Evolutionary conservation across 2,113 vertebrate species (phyloP), one percentile per base, ranked within the genome.

Genomic region (Odocoileus virginianus): DNA sequence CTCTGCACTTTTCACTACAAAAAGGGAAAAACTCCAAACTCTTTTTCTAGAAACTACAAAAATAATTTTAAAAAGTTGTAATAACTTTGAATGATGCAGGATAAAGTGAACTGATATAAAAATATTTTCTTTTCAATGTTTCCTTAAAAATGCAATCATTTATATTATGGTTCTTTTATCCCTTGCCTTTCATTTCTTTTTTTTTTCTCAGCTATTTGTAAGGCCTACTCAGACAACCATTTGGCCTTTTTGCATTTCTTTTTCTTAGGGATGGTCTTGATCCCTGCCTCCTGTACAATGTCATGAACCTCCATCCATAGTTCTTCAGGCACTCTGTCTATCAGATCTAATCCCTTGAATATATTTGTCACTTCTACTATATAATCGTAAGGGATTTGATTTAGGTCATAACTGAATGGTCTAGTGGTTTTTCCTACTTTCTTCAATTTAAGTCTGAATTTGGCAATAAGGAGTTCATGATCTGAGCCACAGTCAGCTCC

Each of bases 51-150:
- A 64, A 79, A 45, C 83, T 16, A 71, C 14, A 28, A 19, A 52
- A 64, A 28, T n/a, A 25, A 21, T 67, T 67, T 67, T 10, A 2
- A 71, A 71, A 71, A 52, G 12, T 33, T 3, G 6, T 17, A 36
- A 55, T 40, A 2, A n/a, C 8, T 28, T 21, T 58, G 4, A 30
- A 27, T 7, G 15, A 30, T 0, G 3, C 43, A 58, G 16, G 60
- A 25, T 10, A 54, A n/a, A 16, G 33, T n/a, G 7, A 54, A 40
- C 0, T 3, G 6, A 6, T 14, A 17, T 0, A 33, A 78, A 55
- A 33, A 52, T 17, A 2, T 86, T 85, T 85, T 55, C 47, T 7
- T 76, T 30, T 30, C n/a, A 71, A 11, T 1, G 4, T 64, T 82
- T 91, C 36, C 50, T 40, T 52, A 27, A 85, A 40, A 94, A 58